A percentile compares a stretch with the other conserved stretches of the same genome.
phyloP scores from a whole-genome alignment of 1,140 invertebrate genomes.

The Tetragonula clypearis region DNA sequence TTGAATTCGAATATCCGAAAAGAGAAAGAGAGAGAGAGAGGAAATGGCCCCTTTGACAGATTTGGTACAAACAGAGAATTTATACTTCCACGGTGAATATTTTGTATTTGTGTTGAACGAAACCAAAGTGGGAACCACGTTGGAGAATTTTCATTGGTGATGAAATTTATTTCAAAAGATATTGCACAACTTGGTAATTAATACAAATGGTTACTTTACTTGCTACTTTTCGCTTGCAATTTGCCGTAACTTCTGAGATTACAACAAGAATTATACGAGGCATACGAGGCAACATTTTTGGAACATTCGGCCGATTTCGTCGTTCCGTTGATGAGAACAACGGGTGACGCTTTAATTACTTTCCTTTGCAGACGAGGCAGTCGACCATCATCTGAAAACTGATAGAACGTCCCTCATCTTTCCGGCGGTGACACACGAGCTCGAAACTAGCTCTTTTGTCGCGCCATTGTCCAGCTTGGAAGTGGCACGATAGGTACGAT shows the following conservation, averaged over 20 bases:
- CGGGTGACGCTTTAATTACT: slow-evolving; percentile 23
- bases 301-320: not conserved
- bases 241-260: no score
- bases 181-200: no score
- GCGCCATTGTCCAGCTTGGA: slow-evolving; percentile 37
- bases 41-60: not conserved
- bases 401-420: slow-evolving; percentile 40
- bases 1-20: not conserved
- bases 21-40: not conserved
- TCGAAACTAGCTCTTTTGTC: slow-evolving; percentile 45
- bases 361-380: not conserved
- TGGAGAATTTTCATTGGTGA: no score
- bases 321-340: not conserved
- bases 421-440: slow-evolving; percentile 29
- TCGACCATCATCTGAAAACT: slow-evolving; percentile 34
- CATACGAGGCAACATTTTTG: no score
- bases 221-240: no score
- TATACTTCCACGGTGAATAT: no score
- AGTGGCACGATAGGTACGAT: slow-evolving; percentile 42
- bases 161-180: no score
- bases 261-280: not conserved
- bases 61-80: not conserved
- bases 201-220: no score
- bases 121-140: no score
- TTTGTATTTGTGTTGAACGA: no score